Evolutionary conservation across 92 coral and sea anemone species (phyloP), one percentile per base, ranked within the genome.

Genomic region (Umimayanthus kanabou): DNA sequence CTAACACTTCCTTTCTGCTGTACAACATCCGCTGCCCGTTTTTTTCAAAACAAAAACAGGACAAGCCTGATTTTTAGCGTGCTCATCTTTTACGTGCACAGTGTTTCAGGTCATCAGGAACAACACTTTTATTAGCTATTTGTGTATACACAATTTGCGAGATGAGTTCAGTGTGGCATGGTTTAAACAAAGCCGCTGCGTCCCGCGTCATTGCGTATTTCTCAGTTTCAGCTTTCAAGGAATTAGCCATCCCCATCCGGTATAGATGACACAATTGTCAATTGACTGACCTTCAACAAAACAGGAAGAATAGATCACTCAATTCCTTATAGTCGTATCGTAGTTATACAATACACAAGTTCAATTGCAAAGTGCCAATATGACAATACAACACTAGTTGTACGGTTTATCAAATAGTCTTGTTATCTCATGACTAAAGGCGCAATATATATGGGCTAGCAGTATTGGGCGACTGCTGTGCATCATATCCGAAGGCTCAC

Each of bases 201-300:
- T 30, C 26, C 15, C 16, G 22, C 26, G 10, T 15, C 84, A 4
- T 1, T 29, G 42, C 26, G 69, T 39, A 79, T 79, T 50, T 33
- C 29, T 9, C 13, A 55, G 84, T 80, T 57, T 80, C 69, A 80
- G 84, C 84, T 80, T 80, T 80, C 84, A 80, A 20, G 84, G 84
- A 80, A 80, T 18, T 14, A 76, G 55, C 42, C 49, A 78, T 77
- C 50, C 39, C 39, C 66, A 78, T 78, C 66, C 81, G 64, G 65
- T 1, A 20, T 6, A 53, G 14, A 53, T 53, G 58, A 53, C 58
- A 73, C 77, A 28, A 28, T 23, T 39, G 40, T 14, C 13, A 28
- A 28, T 23, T 39, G 40, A 25, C 13, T 33, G 78, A 29, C 85
- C 85, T 81, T 81, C 76, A 81, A 22, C 18, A 43, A 70, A 83